Conservation (phyloP, 2,888 invertebrate genomes). For the Falcaria lacertinaria region DNA sequence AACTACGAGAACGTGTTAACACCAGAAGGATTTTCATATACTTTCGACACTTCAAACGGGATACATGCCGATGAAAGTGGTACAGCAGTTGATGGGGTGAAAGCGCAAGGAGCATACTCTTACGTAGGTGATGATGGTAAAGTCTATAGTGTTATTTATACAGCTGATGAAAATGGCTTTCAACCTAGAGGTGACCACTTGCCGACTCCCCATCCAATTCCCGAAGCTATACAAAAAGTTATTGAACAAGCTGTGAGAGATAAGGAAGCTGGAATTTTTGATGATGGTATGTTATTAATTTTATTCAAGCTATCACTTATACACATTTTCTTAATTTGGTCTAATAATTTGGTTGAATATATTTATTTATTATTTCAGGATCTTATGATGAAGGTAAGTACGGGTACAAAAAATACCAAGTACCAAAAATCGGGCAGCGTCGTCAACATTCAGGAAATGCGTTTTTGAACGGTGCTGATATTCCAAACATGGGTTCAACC, state of each 20-base stretch:
- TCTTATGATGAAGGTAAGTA: constrained; percentile 60
- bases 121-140: constrained; percentile 67
- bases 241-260: constrained; percentile 53
- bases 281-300: constrained; percentile 49
- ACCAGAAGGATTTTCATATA: constrained; percentile 54
- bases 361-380: constrained; percentile 34
- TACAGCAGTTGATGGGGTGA: constrained; percentile 48
- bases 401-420: constrained; percentile 49
- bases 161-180: constrained; percentile 68
- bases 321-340: neutral
- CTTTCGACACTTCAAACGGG: constrained; percentile 62
- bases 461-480: constrained; percentile 6
- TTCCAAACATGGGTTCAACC: constrained; percentile 6
- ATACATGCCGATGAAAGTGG: constrained; percentile 62
- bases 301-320: too few relatives aligned
- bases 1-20: constrained; percentile 47
- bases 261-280: constrained; percentile 43
- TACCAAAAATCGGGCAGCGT: constrained; percentile 9
- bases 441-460: constrained; percentile 7
- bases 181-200: constrained; percentile 59
- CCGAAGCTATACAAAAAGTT: constrained; percentile 53
- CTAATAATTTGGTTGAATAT: neutral
- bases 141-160: constrained; percentile 49
- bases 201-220: constrained; percentile 63
- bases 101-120: constrained; percentile 56